phyloP scores from a whole-genome alignment of 1,140 invertebrate genomes.

The Limonius californicus region DNA sequence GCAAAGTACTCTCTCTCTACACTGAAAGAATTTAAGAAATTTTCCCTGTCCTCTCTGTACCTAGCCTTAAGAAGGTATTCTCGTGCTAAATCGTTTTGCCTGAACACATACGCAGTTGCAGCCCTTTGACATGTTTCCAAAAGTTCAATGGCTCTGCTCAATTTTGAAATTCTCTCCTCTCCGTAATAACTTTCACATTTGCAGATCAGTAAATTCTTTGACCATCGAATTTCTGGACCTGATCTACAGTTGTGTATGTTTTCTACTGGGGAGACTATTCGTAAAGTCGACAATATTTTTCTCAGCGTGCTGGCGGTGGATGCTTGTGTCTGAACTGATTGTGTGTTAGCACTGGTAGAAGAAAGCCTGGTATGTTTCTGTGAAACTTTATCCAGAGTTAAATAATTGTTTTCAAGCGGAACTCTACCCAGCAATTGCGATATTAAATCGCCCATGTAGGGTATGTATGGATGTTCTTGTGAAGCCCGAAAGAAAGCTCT shows the following conservation, averaged over 20 bases:
- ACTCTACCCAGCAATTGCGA: conserved; percentile 42
- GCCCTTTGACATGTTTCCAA: conserved; percentile 46
- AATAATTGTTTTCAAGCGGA: conserved; percentile 14
- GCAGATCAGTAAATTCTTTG: no score
- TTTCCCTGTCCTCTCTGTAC: conserved; percentile 51
- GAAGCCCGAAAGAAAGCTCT: conserved; percentile 44
- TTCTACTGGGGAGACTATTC: no score
- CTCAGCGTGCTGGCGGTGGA: neutral
- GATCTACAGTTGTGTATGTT: no score
- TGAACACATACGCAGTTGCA: conserved; percentile 45
- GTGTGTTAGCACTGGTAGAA: no score
- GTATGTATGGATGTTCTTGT: conserved; percentile 45
- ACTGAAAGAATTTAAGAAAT: conserved; percentile 49
- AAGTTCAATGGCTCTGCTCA: conserved; percentile 32
- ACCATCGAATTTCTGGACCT: no score
- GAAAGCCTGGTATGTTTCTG: no score
- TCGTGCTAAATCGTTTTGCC: conserved; percentile 44
- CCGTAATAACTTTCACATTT: neutral
- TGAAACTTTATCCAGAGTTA: no score
- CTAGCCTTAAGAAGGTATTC: conserved; percentile 52
- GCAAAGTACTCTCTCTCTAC: conserved; percentile 38
- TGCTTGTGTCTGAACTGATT: no score
- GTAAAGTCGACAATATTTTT: neutral
- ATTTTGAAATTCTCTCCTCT: neutral
- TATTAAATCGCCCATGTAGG: conserved; percentile 51